Conservation (phyloP, 2,113 vertebrate species). For the Columbina picui region DNA sequence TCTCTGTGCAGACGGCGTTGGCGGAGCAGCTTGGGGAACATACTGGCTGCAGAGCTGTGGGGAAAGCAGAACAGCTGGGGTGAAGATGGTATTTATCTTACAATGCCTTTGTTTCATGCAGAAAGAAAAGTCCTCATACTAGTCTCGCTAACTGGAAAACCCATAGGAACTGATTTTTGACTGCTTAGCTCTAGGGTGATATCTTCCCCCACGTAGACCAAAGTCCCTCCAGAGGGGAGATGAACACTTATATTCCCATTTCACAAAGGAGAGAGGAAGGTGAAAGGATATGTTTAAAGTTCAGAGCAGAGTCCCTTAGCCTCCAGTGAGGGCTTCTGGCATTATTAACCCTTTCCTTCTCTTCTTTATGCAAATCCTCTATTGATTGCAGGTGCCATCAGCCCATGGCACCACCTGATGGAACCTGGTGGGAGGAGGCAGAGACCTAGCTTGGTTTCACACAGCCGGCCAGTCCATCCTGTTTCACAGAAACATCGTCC, state of each 20-base stretch:
- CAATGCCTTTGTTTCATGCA: background rate
- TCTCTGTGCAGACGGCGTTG: conserved; percentile 83
- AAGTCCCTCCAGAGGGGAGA: background rate
- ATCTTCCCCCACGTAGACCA: background rate
- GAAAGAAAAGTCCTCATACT: background rate
- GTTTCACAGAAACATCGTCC: conserved; percentile 88
- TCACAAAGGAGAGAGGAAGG: background rate
- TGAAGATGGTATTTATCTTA: background rate
- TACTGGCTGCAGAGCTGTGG: conserved; percentile 62
- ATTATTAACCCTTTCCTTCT: background rate
- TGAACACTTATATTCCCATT: background rate
- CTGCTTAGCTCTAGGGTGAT: background rate
- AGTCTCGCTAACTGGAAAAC: background rate
- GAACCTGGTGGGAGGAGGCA: background rate
- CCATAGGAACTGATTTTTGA: background rate
- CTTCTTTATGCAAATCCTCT: background rate
- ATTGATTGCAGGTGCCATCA: background rate
- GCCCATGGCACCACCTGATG: accelerated
- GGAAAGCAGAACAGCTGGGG: background rate
- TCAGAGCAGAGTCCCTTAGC: background rate
- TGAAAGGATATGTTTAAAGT: background rate
- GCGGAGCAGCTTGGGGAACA: conserved; percentile 85
- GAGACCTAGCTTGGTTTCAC: conserved; percentile 82
- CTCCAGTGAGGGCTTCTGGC: background rate
- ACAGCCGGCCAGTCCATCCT: conserved; percentile 87